Percentiles rank a stretch among this genome's conserved stretches.
phyloP scores from a whole-genome alignment of 2,797 vertebrate genomes.

The Sebastes matsubarae region DNA sequence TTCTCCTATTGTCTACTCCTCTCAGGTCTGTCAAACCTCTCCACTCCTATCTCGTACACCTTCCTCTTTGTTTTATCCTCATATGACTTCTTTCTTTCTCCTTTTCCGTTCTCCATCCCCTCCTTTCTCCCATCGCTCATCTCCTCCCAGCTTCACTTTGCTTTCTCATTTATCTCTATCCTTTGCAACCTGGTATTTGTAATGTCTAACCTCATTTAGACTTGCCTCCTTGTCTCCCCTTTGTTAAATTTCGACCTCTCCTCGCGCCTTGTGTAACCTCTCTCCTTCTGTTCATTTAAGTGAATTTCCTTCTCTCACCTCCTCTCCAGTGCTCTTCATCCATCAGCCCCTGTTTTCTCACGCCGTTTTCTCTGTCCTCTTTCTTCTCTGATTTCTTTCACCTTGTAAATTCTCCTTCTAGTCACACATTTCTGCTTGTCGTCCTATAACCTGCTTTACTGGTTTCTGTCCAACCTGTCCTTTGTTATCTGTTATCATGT shows the following conservation, averaged over 20 bases:
- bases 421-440: not conserved
- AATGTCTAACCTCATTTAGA: slow-evolving; percentile 45
- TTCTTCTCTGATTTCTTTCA: slow-evolving; percentile 1
- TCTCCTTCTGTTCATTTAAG: slow-evolving; percentile 30
- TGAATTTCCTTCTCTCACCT: slow-evolving; percentile 19
- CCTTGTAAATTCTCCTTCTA: slow-evolving; percentile 4
- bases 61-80: slow-evolving; percentile 14
- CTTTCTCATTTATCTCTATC: slow-evolving; percentile 46
- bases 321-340: slow-evolving; percentile 19
- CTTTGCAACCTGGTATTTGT: slow-evolving; percentile 35
- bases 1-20: slow-evolving; percentile 17
- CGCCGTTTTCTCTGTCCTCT: not conserved
- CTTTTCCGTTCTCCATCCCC: not conserved
- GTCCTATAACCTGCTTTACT: not conserved
- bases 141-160: slow-evolving; percentile 20
- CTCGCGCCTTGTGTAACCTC: slow-evolving; percentile 23
- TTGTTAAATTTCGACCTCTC: slow-evolving; percentile 37
- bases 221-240: slow-evolving; percentile 11
- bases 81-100: not conserved
- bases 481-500: slow-evolving; percentile 11
- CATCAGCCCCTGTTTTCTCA: slow-evolving; percentile 3
- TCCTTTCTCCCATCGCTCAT: not conserved
- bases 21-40: slow-evolving; percentile 22
- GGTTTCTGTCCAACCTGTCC: not conserved
- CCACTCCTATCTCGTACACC: not conserved